Conservation (phyloP, 2,113 vertebrate species). For the Chaetodon auriga region DNA sequence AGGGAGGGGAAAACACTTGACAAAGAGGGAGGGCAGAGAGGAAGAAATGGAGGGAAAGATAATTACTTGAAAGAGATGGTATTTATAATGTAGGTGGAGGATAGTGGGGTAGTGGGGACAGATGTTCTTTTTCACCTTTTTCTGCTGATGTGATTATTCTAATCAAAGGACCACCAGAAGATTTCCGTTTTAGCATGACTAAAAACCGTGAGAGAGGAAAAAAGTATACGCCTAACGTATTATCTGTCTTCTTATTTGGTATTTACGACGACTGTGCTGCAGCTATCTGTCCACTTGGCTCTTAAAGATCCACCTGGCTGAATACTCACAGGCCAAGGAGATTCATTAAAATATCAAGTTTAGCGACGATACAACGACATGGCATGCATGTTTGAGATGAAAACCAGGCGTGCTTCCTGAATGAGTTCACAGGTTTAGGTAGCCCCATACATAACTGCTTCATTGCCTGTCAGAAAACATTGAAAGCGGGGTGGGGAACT, state of each 20-base stretch:
- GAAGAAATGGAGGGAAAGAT: not conserved
- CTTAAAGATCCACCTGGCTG: not conserved
- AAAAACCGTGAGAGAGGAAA: not conserved
- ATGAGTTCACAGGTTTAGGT: slow-evolving; percentile 57
- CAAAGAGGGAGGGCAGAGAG: not conserved
- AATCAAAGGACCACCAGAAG: not conserved
- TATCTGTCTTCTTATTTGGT: not conserved
- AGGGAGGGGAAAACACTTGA: not conserved
- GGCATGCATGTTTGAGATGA: slow-evolving; percentile 33
- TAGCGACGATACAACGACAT: slow-evolving; percentile 19
- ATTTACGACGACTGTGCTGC: not conserved
- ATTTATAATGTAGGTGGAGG: slow-evolving; percentile 8
- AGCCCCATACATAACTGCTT: slow-evolving; percentile 43
- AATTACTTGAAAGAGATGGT: not conserved
- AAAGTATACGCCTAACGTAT: not conserved
- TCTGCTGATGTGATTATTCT: too few relatives aligned
- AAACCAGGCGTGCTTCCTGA: slow-evolving; percentile 39
- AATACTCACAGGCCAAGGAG: not conserved
- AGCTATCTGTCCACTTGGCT: not conserved
- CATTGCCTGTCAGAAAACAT: slow-evolving; percentile 54
- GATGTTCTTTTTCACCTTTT: too few relatives aligned
- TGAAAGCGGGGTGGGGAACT: not conserved
- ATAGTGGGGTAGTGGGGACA: too few relatives aligned
- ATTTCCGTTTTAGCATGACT: not conserved
- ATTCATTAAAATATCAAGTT: slow-evolving; percentile 37